Percentiles rank a stretch among this genome's conserved stretches.
phyloP scores from a whole-genome alignment of 2,888 invertebrate genomes.

The Phyllotreta striolata region DNA sequence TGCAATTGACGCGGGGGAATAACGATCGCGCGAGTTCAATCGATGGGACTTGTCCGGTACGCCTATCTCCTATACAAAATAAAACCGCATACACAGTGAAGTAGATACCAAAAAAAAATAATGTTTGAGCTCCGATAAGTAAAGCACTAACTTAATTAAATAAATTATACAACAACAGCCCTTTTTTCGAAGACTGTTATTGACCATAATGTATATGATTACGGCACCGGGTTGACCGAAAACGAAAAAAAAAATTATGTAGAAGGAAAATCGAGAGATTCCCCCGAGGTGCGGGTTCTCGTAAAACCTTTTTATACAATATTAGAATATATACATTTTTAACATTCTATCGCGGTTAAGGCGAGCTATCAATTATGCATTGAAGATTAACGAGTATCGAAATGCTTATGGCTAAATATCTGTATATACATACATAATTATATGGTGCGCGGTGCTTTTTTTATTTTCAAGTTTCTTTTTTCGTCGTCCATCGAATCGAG shows the following conservation, averaged over 20 bases:
- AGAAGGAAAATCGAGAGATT: conserved; percentile 6
- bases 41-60: conserved; percentile 41
- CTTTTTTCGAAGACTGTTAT: conserved; percentile 51
- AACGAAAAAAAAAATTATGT: conserved; percentile 26
- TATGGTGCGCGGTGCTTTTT: conserved; percentile 59
- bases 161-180: conserved; percentile 49
- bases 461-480: conserved; percentile 52
- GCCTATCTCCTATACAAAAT: too few species aligned
- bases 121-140: conserved; percentile 27
- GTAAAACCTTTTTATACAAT: conserved; percentile 40
- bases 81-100: conserved; percentile 22
- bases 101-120: too few species aligned
- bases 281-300: conserved; percentile 18
- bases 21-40: conserved; percentile 51
- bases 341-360: conserved; percentile 59
- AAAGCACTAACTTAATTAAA: conserved; percentile 48
- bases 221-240: conserved; percentile 47
- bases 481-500: conserved; percentile 50
- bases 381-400: conserved; percentile 62
- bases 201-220: conserved; percentile 54
- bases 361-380: conserved; percentile 63
- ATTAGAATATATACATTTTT: conserved; percentile 57
- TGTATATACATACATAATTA: conserved; percentile 63
- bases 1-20: conserved; percentile 47
- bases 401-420: conserved; percentile 63